Conservation (phyloP, 2,113 vertebrate genomes). For the Syngnathus floridae region DNA sequence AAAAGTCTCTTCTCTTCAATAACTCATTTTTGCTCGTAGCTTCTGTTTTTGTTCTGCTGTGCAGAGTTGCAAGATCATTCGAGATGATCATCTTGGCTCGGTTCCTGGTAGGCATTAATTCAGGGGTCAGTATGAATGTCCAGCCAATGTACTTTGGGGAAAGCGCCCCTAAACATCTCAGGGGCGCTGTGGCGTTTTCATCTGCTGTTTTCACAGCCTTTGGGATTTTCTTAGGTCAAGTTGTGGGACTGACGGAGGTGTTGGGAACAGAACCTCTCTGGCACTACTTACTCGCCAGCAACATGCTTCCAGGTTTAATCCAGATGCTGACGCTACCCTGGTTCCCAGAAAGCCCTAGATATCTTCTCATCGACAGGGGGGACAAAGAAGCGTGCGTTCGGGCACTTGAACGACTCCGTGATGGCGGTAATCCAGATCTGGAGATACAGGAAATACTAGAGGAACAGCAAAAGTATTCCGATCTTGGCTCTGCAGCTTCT, state of each 20-base stretch:
- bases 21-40: conserved; percentile 73
- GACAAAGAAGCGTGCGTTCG: conserved; percentile 72
- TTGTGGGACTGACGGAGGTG: conserved; percentile 78
- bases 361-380: conserved; percentile 83
- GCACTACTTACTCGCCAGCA: conserved; percentile 83
- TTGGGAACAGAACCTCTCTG: conserved; percentile 76
- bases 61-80: conserved; percentile 70
- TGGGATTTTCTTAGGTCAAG: conserved; percentile 80
- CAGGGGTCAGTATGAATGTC: conserved; percentile 82
- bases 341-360: conserved; percentile 85
- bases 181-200: conserved; percentile 80
- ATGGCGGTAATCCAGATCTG: conserved; percentile 43
- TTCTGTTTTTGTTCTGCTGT: conserved; percentile 69
- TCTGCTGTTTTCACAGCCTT: conserved; percentile 81
- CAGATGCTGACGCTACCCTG: conserved; percentile 81
- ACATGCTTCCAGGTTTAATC: conserved; percentile 72
- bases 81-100: conserved; percentile 84
- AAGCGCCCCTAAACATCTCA: conserved; percentile 78
- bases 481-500: conserved; percentile 27
- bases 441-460: conserved; percentile 83
- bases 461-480: conserved; percentile 62
- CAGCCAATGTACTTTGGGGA: conserved; percentile 92
- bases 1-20: conserved; percentile 79
- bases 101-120: conserved; percentile 76
- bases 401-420: conserved; percentile 74